Evolutionary conservation across 2,888 invertebrate genomes (phyloP).

Genomic region (Apodemia duryi): DNA sequence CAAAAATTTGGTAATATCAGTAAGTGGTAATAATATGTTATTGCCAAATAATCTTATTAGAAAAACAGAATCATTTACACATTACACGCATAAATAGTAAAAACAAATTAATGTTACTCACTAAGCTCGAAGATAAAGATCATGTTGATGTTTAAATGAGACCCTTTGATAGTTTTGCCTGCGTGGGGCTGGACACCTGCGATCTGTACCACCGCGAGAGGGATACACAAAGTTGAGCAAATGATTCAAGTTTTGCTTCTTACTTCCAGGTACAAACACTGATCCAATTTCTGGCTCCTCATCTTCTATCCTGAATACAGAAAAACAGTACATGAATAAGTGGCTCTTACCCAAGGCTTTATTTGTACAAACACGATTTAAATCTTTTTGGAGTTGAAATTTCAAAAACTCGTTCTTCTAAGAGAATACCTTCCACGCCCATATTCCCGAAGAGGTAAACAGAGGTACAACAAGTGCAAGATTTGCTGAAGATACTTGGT

Average conservation of each 20-base stretch:
- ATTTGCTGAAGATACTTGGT: too few relatives aligned
- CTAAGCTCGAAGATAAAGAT: conserved; percentile 97
- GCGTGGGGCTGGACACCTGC: conserved; percentile 50
- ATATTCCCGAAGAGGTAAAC: too few relatives aligned
- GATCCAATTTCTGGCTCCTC: conserved; percentile 88
- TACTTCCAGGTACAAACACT: conserved; percentile 89
- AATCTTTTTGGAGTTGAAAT: too few relatives aligned
- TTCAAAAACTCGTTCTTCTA: too few relatives aligned
- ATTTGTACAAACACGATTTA: neutral
- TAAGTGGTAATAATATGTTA: too few relatives aligned
- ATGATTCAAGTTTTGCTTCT: conserved; percentile 95
- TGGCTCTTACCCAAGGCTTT: neutral
- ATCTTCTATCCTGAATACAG: conserved; percentile 66
- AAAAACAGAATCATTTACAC: too few relatives aligned
- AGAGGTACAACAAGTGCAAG: too few relatives aligned
- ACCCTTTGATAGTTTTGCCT: conserved; percentile 49
- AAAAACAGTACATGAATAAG: conserved; percentile 6
- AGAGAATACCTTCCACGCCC: too few relatives aligned
- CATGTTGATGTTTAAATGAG: conserved; percentile 90
- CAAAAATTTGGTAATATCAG: too few relatives aligned
- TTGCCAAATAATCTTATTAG: too few relatives aligned
- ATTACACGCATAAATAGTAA: too few relatives aligned
- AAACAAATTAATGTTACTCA: conserved; percentile 60
- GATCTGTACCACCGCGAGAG: conserved; percentile 73
- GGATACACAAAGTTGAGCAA: conserved; percentile 95